Percentiles rank a stretch among this genome's conserved stretches.
phyloP scores from a whole-genome alignment of 2,888 invertebrate species.

The Philonicus albiceps region DNA sequence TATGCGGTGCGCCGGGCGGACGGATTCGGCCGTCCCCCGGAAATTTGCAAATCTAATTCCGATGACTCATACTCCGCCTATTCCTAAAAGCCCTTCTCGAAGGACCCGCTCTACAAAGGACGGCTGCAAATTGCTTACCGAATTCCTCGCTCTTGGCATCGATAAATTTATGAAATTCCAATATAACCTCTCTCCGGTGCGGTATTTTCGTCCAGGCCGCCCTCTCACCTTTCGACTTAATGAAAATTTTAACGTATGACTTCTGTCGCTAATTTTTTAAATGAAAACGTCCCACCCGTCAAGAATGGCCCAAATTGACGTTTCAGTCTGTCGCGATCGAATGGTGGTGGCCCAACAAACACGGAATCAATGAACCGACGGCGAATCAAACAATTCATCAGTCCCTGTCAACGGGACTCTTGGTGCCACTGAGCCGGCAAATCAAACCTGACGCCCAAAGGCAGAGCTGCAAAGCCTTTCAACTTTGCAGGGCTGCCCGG shows the following conservation, averaged over 20 bases:
- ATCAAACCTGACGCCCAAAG: background rate
- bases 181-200: background rate
- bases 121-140: constrained; percentile 17
- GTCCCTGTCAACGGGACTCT: background rate
- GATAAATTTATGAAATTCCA: constrained; percentile 38
- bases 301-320: background rate
- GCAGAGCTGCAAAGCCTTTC: background rate
- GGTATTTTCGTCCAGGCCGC: background rate
- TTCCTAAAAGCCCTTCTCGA: background rate
- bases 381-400: background rate
- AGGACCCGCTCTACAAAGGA: background rate
- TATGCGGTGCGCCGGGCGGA: background rate
- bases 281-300: background rate
- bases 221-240: background rate
- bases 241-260: background rate
- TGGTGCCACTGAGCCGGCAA: background rate
- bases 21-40: background rate
- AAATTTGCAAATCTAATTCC: constrained; percentile 37
- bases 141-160: background rate
- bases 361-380: background rate
- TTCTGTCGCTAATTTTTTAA: background rate
- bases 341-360: background rate
- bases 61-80: background rate
- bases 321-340: background rate
- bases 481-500: background rate